Evolutionary conservation across 2,888 invertebrate species (phyloP).

Genomic region (Branchellion lobata): DNA sequence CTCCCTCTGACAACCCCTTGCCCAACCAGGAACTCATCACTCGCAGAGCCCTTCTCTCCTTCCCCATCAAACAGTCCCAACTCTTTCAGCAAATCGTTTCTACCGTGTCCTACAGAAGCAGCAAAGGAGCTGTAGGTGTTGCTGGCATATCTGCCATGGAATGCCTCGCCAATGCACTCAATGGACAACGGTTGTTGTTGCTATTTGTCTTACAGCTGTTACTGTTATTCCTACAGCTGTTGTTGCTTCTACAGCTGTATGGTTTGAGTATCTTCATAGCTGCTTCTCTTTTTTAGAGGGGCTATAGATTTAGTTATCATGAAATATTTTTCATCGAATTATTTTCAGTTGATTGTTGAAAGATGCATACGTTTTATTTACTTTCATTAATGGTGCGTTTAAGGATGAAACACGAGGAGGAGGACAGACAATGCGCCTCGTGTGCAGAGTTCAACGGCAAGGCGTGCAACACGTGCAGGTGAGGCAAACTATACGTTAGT

Average conservation of each 20-base stretch:
- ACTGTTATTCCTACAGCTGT: no score
- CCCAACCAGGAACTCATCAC: slow-evolving; percentile 70
- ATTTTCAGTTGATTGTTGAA: no score
- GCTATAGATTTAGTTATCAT: no score
- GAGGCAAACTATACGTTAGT: slow-evolving; percentile 16
- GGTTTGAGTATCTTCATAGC: no score
- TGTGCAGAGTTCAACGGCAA: slow-evolving; percentile 70
- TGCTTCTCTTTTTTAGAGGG: no score
- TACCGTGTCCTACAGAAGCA: slow-evolving; percentile 55
- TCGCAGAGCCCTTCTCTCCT: slow-evolving; percentile 82
- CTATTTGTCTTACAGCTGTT: no score
- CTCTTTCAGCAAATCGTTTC: slow-evolving; percentile 65
- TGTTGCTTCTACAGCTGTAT: no score
- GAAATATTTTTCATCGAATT: no score
- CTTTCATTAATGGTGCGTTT: no score
- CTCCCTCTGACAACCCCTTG: slow-evolving; percentile 64
- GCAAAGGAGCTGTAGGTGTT: slow-evolving; percentile 52
- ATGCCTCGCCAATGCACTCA: not conserved
- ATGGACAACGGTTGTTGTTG: slow-evolving; percentile 24
- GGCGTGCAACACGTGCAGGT: slow-evolving; percentile 90
- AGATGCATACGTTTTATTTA: no score
- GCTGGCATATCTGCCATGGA: not conserved
- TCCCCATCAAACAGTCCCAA: slow-evolving; percentile 84
- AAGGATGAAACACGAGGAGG: slow-evolving; percentile 54
- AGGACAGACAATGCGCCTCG: slow-evolving; percentile 56